These are phyloP conservation scores for Proterorhinus semilunaris DNA, from an alignment of 2,113 vertebrate genomes.

Conservation along the genomic window DNA sequence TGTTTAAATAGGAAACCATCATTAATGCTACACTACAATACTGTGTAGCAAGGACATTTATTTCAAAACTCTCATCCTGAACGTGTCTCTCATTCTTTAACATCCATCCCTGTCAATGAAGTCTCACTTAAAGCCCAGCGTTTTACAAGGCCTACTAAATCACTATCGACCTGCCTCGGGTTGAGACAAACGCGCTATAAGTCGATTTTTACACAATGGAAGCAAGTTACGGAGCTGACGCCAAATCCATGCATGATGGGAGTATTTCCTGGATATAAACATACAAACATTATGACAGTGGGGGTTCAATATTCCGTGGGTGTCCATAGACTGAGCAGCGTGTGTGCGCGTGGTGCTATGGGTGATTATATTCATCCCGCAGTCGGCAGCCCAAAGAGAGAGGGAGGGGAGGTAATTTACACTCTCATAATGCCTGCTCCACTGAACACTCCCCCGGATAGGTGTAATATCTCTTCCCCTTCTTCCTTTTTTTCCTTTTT, in stretches of 20 bases:
- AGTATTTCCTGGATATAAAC: conserved; percentile 38
- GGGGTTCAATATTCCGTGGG: conserved; percentile 39
- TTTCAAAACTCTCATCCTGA: not conserved
- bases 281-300: conserved; percentile 25
- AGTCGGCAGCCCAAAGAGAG: conserved; percentile 52
- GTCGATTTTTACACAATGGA: conserved; percentile 51
- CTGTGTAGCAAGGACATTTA: not conserved
- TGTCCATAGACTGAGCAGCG: conserved; percentile 38
- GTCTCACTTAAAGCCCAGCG: conserved; percentile 25
- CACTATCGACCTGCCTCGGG: conserved; percentile 39
- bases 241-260: conserved; percentile 33
- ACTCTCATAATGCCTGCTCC: conserved; percentile 65
- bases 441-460: conserved; percentile 60
- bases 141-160: conserved; percentile 39
- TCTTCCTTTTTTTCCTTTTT: conserved; percentile 23
- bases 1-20: not conserved
- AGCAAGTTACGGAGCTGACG: conserved; percentile 13
- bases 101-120: not conserved
- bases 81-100: not conserved
- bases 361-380: conserved; percentile 64
- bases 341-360: conserved; percentile 35
- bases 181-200: conserved; percentile 41
- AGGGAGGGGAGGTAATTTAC: conserved; percentile 68
- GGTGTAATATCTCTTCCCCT: conserved; percentile 62
- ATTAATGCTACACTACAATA: not conserved